Percentiles rank a stretch among this genome's conserved stretches.
Conservation (phyloP, 2,113 vertebrate genomes). For the Podarcis cretensis region DNA sequence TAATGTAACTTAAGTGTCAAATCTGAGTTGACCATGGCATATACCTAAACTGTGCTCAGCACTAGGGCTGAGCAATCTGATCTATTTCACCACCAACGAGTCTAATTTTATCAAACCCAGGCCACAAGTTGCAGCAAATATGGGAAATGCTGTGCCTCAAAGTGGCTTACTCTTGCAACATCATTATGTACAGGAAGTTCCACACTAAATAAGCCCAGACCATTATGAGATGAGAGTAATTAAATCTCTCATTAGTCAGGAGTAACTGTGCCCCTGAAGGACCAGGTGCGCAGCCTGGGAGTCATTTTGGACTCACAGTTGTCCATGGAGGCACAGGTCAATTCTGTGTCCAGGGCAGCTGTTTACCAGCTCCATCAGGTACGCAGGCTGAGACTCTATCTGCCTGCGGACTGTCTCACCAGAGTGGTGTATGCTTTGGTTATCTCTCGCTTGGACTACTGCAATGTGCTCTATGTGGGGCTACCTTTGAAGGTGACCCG, state of each 20-base stretch:
- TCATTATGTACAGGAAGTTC: not conserved
- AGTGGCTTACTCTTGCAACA: not conserved
- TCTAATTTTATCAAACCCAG: not conserved
- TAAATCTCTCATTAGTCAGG: not conserved
- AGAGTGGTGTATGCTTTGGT: too few species aligned
- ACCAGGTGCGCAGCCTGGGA: too few species aligned
- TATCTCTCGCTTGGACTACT: too few species aligned
- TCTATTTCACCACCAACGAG: too few species aligned
- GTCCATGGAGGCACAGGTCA: too few species aligned
- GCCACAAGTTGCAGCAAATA: not conserved
- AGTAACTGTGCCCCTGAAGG: not conserved
- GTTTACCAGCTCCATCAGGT: too few species aligned
- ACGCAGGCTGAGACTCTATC: too few species aligned
- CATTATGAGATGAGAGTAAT: not conserved
- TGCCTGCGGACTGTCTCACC: too few species aligned
- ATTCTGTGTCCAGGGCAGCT: too few species aligned
- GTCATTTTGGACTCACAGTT: too few species aligned
- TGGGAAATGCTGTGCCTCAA: not conserved
- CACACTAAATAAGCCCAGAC: not conserved
- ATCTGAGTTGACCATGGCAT: not conserved
- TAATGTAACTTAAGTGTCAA: conserved; percentile 38
- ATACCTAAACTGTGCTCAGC: not conserved
- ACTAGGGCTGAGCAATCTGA: not conserved
- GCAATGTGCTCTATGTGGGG: too few species aligned
- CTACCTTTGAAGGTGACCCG: too few species aligned